A percentile compares a stretch with the other conserved stretches of the same genome.
Conservation (phyloP, 1,140 invertebrate genomes). For the Pristionchus pacificus region DNA sequence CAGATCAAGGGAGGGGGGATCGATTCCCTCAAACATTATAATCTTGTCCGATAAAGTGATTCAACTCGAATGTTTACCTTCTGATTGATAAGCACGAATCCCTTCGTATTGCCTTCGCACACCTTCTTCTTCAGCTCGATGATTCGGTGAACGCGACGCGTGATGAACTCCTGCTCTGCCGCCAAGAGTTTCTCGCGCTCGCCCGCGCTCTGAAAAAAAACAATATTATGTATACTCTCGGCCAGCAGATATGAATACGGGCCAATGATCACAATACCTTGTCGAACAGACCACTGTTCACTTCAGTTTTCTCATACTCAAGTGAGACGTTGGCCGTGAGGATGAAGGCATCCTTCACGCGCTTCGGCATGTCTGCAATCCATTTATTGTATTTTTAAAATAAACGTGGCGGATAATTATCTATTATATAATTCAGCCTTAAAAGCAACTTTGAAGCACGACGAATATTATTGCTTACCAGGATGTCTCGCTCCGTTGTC, state of each 20-base stretch:
- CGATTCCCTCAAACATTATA: slow-evolving; percentile 70
- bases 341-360: slow-evolving; percentile 85
- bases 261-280: slow-evolving; percentile 62
- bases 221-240: not conserved
- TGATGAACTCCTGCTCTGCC: slow-evolving; percentile 93
- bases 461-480: not conserved
- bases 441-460: no score
- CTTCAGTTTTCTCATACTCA: slow-evolving; percentile 97
- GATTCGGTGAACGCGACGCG: slow-evolving; percentile 87
- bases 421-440: no score
- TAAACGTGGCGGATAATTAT: no score
- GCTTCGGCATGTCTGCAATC: slow-evolving; percentile 99
- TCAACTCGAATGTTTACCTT: slow-evolving; percentile 64
- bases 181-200: slow-evolving; percentile 89
- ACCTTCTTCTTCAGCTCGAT: slow-evolving; percentile 81
- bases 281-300: slow-evolving; percentile 98
- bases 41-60: no score
- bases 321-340: slow-evolving; percentile 95
- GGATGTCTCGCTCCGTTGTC: slow-evolving; percentile 77
- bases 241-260: not conserved
- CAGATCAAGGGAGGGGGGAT: slow-evolving; percentile 90
- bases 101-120: slow-evolving; percentile 64
- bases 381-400: no score
- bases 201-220: slow-evolving; percentile 69
- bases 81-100: slow-evolving; percentile 95